Evolutionary conservation across 2,113 vertebrate species (phyloP), one percentile per base, ranked within the genome.

Genomic region (Globicephala melas): DNA sequence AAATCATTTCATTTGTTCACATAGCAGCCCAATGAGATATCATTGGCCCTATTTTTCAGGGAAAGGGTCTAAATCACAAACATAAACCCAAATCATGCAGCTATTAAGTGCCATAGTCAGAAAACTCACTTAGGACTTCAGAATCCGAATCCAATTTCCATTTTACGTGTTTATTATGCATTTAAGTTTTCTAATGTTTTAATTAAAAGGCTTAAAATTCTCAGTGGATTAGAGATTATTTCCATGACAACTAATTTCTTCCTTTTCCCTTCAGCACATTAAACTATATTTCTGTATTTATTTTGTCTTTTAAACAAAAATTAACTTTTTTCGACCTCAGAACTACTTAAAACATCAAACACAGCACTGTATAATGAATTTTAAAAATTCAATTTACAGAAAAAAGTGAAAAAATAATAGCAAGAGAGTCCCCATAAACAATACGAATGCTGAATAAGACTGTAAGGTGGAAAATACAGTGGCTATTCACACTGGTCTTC

Each of bases 141-240:
- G 53, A 74, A n/a, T 76, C 44, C 26, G 55, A 81, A 83, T 79
- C 21, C 15, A 88, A 3, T 68, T 68, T 62, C 17, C 50, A 50
- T 58, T 83, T 89, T 55, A 80, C 65, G 38, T 85, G 38, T 44
- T 74, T 97, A 90, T 93, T 89, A 79, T 65, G 55, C 87, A 89
- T 71, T 98, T 95, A 97, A 82, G 44, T 86, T 95, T 97, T 94
- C 70, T 58, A 94, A 0, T 47, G 7, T 91, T 96, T 96, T 93
- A 77, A 89, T 91, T 87, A 79, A 82, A 80, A 89, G 53, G 9
- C 94, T 96, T 96, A 96, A 65, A 84, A 94, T 58, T 65, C n/a
- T 89, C 55, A 67, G 25, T 81, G 71, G 11, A 73, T 90, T 87
- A 91, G 62, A 83, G 68, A 92, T 87, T 80, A 80, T 96, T 95